Percentiles rank a stretch among this genome's conserved stretches.
Evolutionary conservation across 2,797 vertebrate species (phyloP).

Genomic region (Sebastiscus tertius): DNA sequence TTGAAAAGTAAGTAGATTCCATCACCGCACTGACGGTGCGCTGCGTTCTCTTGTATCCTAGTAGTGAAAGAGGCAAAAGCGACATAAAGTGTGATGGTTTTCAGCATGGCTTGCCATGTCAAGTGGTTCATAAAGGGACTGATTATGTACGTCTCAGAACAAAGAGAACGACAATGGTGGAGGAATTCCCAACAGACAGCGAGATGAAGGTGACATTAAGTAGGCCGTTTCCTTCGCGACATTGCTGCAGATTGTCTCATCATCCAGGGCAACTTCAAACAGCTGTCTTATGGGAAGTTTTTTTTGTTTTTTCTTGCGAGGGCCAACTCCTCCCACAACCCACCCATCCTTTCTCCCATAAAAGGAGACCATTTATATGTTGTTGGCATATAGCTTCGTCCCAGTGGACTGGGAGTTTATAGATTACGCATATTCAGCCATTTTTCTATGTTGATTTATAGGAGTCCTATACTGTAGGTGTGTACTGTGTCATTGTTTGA

Average conservation of each 20-base stretch:
- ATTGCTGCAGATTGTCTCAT: conserved; percentile 33
- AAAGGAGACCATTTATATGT: conserved; percentile 37
- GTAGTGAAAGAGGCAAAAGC: neutral
- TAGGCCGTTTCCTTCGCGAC: conserved; percentile 51
- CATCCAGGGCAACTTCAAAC: conserved; percentile 60
- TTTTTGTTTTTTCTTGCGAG: conserved; percentile 16
- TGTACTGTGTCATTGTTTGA: conserved; percentile 58
- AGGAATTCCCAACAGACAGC: conserved; percentile 35
- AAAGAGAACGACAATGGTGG: conserved; percentile 43
- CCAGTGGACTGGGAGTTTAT: conserved; percentile 37
- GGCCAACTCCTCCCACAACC: conserved; percentile 35
- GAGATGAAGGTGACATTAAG: conserved; percentile 67
- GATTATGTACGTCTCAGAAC: conserved; percentile 51
- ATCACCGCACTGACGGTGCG: neutral
- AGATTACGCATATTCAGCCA: conserved; percentile 55
- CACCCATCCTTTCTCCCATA: conserved; percentile 7
- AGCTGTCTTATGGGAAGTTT: conserved; percentile 27
- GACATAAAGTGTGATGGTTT: neutral
- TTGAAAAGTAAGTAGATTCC: conserved; percentile 35
- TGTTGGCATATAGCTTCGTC: conserved; percentile 51
- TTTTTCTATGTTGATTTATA: conserved; percentile 63
- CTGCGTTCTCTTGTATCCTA: neutral
- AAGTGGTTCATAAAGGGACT: conserved; percentile 29
- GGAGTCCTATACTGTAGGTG: conserved; percentile 14
- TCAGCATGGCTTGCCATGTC: conserved; percentile 18